Conservation (phyloP, 2,113 vertebrate species). For the Conger conger region DNA sequence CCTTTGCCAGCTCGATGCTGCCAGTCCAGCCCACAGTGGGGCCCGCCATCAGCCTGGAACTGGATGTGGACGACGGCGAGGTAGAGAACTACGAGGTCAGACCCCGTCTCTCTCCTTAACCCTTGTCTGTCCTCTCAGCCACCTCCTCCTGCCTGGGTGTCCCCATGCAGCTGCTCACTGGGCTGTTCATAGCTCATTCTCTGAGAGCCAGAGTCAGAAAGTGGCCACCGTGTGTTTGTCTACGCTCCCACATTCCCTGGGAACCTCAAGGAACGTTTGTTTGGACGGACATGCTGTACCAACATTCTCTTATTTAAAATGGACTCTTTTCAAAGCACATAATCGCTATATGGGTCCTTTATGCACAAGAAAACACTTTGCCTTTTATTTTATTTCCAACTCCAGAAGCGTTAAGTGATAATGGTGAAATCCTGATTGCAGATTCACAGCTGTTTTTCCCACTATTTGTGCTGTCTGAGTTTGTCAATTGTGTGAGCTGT, state of each 20-base stretch:
- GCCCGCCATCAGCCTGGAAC: constrained; percentile 91
- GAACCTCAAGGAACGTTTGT: not conserved
- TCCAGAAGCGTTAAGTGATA: not conserved
- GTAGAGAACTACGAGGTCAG: constrained; percentile 98
- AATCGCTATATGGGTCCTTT: not conserved
- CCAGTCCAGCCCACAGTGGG: constrained; percentile 91
- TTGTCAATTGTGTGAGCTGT: too few relatives aligned
- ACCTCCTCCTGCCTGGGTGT: not conserved
- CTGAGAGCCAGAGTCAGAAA: not conserved
- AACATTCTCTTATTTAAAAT: not conserved
- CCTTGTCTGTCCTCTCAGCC: not conserved
- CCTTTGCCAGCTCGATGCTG: constrained; percentile 84
- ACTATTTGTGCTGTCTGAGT: not conserved
- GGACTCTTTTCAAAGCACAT: not conserved
- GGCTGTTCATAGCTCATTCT: not conserved
- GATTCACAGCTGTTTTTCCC: not conserved
- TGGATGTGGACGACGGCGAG: constrained; percentile 96
- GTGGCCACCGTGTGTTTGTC: not conserved
- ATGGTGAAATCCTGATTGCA: not conserved
- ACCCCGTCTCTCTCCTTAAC: constrained; percentile 15
- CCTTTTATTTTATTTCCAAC: not conserved
- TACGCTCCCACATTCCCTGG: not conserved
- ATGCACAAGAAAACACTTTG: not conserved
- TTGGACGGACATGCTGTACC: not conserved
- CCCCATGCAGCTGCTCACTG: not conserved